Evolutionary conservation across 2,888 invertebrate species (phyloP).

Genomic region (Coleophora deauratella): DNA sequence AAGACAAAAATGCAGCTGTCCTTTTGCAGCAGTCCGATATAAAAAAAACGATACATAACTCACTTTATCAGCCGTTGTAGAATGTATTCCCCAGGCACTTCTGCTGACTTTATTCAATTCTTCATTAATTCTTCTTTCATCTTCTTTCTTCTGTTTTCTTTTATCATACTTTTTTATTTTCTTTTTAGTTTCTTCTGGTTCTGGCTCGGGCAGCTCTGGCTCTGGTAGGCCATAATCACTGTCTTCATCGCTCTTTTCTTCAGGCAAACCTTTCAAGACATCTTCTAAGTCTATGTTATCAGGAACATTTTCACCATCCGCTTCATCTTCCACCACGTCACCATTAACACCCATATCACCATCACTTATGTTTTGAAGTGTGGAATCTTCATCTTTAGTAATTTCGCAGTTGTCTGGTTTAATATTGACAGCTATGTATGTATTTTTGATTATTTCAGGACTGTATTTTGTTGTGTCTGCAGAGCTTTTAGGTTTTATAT

Average conservation of each 20-base stretch:
- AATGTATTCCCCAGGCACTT: too few relatives aligned
- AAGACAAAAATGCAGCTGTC: too few relatives aligned
- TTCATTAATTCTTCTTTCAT: background rate
- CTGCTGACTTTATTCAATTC: background rate
- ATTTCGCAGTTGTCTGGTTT: conserved; percentile 2
- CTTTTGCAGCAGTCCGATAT: too few relatives aligned
- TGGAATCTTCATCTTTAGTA: conserved; percentile 1
- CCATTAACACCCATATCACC: background rate
- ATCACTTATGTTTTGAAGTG: background rate
- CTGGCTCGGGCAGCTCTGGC: background rate
- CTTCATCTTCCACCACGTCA: background rate
- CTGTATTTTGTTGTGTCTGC: background rate
- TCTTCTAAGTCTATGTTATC: conserved; percentile 12
- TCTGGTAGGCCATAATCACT: background rate
- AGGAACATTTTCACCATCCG: background rate
- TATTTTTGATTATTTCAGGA: background rate
- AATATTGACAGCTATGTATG: background rate
- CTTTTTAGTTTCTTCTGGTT: background rate
- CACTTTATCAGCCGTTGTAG: too few relatives aligned
- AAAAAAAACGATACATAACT: too few relatives aligned
- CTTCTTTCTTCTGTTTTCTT: background rate
- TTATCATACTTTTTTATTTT: too few relatives aligned
- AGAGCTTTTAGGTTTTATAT: too few relatives aligned
- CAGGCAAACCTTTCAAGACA: conserved; percentile 14
- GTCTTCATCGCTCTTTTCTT: background rate